These are phyloP conservation scores for Lagenorhynchus albirostris DNA, from an alignment of 2,113 vertebrate species.

Conservation along the genomic window DNA sequence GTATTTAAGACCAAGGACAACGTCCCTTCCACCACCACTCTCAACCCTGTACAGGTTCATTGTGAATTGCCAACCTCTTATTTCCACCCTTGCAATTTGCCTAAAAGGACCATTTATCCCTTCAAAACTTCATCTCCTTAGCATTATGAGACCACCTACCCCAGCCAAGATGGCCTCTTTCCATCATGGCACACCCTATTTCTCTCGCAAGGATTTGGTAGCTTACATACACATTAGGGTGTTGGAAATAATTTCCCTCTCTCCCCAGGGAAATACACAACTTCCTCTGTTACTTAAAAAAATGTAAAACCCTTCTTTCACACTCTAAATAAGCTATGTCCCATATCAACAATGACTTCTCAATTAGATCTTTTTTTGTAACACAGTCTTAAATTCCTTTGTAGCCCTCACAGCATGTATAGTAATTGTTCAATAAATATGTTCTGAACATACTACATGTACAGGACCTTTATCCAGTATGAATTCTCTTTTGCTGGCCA, in stretches of 20 bases:
- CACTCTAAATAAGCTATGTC: not conserved
- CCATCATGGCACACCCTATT: not conserved
- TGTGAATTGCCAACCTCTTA: not conserved
- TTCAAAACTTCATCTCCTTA: not conserved
- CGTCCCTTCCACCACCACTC: not conserved
- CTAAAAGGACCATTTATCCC: not conserved
- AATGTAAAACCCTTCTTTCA: not conserved
- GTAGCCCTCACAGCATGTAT: not conserved
- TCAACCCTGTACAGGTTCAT: not conserved
- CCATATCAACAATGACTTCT: not conserved
- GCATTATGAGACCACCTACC: not conserved
- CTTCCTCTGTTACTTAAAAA: not conserved
- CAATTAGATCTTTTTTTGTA: not conserved
- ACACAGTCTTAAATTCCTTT: not conserved
- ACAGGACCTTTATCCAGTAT: slow-evolving; percentile 54
- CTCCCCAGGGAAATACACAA: not conserved
- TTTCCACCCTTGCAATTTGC: not conserved
- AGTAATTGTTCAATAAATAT: not conserved
- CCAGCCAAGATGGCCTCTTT: not conserved
- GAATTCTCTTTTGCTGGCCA: slow-evolving; percentile 62
- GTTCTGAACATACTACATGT: not conserved
- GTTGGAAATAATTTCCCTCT: slow-evolving; percentile 11
- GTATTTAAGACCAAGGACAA: not conserved
- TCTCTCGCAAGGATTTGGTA: not conserved
- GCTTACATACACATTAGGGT: not conserved